A percentile compares a stretch with the other conserved stretches of the same genome.
These are phyloP conservation scores for Oryctes rhinoceros DNA, from an alignment of 1,140 invertebrate species.

Conservation along the genomic window DNA sequence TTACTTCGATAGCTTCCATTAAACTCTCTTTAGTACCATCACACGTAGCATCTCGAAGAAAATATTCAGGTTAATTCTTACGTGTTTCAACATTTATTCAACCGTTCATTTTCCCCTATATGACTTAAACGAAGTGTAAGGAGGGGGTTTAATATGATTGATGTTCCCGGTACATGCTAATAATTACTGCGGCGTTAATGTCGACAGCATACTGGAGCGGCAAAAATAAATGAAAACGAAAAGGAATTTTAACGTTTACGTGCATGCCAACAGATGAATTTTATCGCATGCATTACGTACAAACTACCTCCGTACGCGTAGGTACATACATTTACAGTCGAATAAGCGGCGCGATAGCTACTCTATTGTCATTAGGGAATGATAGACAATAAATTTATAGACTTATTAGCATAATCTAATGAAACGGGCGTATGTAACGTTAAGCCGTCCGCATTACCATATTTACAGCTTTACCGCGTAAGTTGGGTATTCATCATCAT, in stretches of 20 bases:
- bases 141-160: conserved; percentile 8
- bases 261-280: conserved; percentile 12
- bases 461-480: conserved; percentile 16
- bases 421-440: conserved; percentile 19
- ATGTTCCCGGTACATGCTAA: conserved; percentile 28
- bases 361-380: conserved; percentile 34
- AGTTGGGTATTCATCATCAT: conserved; percentile 35
- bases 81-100: conserved; percentile 10
- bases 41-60: not conserved
- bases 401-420: conserved; percentile 33
- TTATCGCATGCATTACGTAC: conserved; percentile 19
- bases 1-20: not conserved
- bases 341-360: not conserved
- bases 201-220: conserved; percentile 23
- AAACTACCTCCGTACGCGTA: not conserved
- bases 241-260: not conserved
- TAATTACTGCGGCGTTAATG: conserved; percentile 29
- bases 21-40: not conserved
- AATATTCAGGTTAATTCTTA: not conserved
- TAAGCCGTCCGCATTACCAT: conserved; percentile 27
- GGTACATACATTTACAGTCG: not conserved
- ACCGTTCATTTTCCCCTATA: not conserved
- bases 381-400: conserved; percentile 30
- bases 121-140: not conserved
- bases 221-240: conserved; percentile 26